Conservation (phyloP, 2,797 vertebrate species). For the Anomalospiza imberbis region DNA sequence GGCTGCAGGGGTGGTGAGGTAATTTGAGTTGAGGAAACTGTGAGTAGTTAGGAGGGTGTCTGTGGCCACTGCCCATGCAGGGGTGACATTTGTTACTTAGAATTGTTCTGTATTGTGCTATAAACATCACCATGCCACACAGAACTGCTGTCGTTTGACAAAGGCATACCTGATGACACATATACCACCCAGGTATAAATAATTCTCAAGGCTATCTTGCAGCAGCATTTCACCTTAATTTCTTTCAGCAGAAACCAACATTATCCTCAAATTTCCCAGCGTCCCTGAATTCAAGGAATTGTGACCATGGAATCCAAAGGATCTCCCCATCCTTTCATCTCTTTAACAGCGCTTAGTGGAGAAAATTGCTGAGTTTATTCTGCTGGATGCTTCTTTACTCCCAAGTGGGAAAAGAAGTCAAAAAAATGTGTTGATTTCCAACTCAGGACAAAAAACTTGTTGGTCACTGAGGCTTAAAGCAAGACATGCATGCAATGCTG, state of each 20-base stretch:
- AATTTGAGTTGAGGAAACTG: not conserved
- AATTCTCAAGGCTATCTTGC: not conserved
- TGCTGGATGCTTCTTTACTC: not conserved
- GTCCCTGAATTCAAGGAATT: not conserved
- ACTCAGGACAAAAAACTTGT: not conserved
- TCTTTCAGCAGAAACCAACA: not conserved
- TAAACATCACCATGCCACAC: not conserved
- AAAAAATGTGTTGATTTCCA: not conserved
- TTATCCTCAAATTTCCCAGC: not conserved
- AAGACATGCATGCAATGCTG: not conserved
- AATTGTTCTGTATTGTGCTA: not conserved
- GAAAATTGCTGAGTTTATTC: not conserved
- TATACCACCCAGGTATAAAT: not conserved
- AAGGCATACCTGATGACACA: not conserved
- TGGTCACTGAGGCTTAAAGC: not conserved
- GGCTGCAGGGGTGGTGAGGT: rapidly evolving
- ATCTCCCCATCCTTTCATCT: not conserved
- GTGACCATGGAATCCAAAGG: not conserved
- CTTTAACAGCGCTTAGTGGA: not conserved
- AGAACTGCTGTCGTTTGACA: not conserved
- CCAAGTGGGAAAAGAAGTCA: not conserved
- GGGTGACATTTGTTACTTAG: not conserved
- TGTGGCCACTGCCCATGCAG: not conserved
- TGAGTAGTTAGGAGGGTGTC: not conserved
- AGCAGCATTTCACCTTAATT: not conserved